Conservation (phyloP, 1,140 invertebrate species). For the Trachymyrmex cornetzi region DNA sequence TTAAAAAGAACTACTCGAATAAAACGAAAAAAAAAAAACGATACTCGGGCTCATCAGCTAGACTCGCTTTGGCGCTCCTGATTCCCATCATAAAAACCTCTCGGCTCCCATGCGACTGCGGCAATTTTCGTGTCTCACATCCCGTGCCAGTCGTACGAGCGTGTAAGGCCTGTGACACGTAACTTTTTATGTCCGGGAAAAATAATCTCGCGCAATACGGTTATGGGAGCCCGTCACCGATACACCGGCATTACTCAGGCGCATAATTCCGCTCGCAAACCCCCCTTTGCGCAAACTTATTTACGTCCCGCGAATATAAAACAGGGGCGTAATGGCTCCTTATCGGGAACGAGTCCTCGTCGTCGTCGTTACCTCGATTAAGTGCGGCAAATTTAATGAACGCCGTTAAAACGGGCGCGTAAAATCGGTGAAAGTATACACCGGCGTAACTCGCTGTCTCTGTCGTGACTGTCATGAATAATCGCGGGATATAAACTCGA, state of each 20-base stretch:
- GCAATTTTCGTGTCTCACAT: constrained; percentile 47
- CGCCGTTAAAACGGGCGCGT: constrained; percentile 24
- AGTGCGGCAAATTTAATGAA: constrained; percentile 42
- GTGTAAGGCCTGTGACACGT: constrained; percentile 49
- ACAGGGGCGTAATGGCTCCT: background rate
- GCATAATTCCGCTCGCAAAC: constrained; percentile 8
- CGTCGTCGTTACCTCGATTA: constrained; percentile 30
- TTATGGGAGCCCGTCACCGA: constrained; percentile 22
- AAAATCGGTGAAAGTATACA: constrained; percentile 31
- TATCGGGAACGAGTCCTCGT: constrained; percentile 21
- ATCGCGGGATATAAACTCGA: constrained; percentile 36
- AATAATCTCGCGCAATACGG: constrained; percentile 43
- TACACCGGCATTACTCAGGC: constrained; percentile 34
- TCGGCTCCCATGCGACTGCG: background rate
- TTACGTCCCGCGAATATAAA: constrained; percentile 48
- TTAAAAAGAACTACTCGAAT: background rate
- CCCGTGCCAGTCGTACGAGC: constrained; percentile 13
- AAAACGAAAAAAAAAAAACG: background rate
- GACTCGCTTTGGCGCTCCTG: background rate
- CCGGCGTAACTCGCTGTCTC: background rate
- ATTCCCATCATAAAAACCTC: constrained; percentile 42
- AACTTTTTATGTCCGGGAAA: constrained; percentile 40
- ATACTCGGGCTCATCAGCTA: background rate
- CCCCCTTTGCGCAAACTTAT: constrained; percentile 19
- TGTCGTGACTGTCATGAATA: constrained; percentile 32